Base-by-base conservation (phyloP, 1,140 invertebrate species). In the Philopotamus ludificatus region DNA sequence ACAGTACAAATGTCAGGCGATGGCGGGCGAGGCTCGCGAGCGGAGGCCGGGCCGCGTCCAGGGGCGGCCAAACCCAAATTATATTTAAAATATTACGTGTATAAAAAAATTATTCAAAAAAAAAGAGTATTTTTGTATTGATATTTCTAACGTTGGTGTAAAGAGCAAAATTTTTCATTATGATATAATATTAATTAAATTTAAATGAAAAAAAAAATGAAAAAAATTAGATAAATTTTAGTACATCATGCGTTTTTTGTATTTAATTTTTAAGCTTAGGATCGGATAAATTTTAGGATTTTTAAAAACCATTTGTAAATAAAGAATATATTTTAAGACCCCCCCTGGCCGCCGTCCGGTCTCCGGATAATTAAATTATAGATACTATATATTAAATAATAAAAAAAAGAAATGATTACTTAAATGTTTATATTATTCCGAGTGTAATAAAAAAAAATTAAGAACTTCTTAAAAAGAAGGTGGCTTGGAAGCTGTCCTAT, bases 381-480 rank as follows among this genome's bases (percentile, higher is more conserved):
- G 69, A 70, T 68, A 70, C 67, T 62, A 61, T 54, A 63, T 66
- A 70, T 60, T 70, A 70, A 67, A 79, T 73, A 77, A 78, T n/a
- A n/a, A n/a, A n/a, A n/a, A n/a, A n/a, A n/a, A n/a, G 47, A 69
- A 61, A 62, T 65, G 67, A 65, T 65, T 65, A 59, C 67, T 53
- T 80, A 81, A 78, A 79, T 80, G 79, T 81, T 81, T 81, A 81
- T 81, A 80, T 81, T 76, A 77, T 78, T 80, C 79, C 79, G 79
- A 79, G 77, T 79, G 78, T 80, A 80, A 79, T n/a, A n/a, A n/a
- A n/a, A 79, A 73, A 77, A 75, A 73, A 76, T 77, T 41, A 41
- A 41, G 26, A 44, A 61, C 47, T 65, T 63, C 66, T 61, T 44
- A 15, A 65, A 50, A 50, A 63, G 65, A 63, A 53, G 50, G 61